Evolutionary conservation across 2,888 invertebrate genomes (phyloP).

Genomic region (Drosophila mettleri): DNA sequence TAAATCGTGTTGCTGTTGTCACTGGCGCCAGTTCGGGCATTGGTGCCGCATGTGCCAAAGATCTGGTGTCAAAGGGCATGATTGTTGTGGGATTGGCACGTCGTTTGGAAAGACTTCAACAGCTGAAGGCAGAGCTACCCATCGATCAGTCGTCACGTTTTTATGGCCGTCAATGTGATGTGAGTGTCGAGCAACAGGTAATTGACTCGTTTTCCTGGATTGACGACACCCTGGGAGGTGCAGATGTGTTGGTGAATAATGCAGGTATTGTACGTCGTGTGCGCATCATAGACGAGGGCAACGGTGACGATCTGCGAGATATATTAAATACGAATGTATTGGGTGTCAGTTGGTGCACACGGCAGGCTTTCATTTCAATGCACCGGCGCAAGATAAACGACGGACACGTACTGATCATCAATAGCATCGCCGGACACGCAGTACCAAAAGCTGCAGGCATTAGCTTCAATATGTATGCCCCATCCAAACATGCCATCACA

Average conservation of each 20-base stretch:
- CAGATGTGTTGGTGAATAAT: slow-evolving; percentile 87
- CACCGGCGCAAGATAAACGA: slow-evolving; percentile 81
- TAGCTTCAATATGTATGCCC: slow-evolving; percentile 76
- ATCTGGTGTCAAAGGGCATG: slow-evolving; percentile 66
- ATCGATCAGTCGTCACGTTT: slow-evolving; percentile 68
- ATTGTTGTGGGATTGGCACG: slow-evolving; percentile 85
- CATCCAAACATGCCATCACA: slow-evolving; percentile 79
- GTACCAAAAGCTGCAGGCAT: slow-evolving; percentile 59
- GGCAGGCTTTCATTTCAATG: slow-evolving; percentile 86
- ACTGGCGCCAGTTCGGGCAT: slow-evolving; percentile 75
- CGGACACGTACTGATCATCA: slow-evolving; percentile 86
- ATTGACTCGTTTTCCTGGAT: slow-evolving; percentile 85
- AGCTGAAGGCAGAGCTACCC: slow-evolving; percentile 53
- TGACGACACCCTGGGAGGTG: slow-evolving; percentile 85
- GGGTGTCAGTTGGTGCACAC: slow-evolving; percentile 85
- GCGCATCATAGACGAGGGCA: slow-evolving; percentile 52
- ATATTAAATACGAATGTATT: slow-evolving; percentile 85
- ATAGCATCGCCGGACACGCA: slow-evolving; percentile 79
- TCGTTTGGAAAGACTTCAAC: slow-evolving; percentile 84
- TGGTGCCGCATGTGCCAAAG: slow-evolving; percentile 60
- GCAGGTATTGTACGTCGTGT: slow-evolving; percentile 81
- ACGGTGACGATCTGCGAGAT: slow-evolving; percentile 66
- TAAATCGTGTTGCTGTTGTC: slow-evolving; percentile 68
- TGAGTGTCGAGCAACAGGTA: slow-evolving; percentile 86
- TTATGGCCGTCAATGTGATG: slow-evolving; percentile 86